A percentile compares a stretch with the other conserved stretches of the same genome.
phyloP scores from a whole-genome alignment of 2,797 vertebrate species.

The Cossypha heuglini region DNA sequence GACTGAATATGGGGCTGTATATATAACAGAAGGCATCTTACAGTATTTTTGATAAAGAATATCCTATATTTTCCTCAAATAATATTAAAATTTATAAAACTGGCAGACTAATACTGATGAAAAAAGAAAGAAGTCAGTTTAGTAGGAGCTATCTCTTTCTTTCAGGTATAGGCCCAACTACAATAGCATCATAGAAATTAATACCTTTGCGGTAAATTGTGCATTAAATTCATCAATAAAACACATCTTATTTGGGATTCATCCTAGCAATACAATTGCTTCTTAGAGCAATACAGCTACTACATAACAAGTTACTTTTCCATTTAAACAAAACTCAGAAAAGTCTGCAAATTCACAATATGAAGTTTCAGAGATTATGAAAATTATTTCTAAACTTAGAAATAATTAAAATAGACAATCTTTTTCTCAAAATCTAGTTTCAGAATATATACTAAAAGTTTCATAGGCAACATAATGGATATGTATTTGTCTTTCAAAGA shows the following conservation, averaged over 20 bases:
- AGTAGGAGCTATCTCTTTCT: neutral
- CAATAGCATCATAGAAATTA: neutral
- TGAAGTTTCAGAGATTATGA: neutral
- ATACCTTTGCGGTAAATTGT: neutral
- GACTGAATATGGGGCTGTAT: neutral
- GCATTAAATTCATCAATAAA: neutral
- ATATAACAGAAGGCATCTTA: neutral
- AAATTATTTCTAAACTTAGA: neutral
- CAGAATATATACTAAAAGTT: neutral
- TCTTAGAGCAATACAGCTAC: neutral
- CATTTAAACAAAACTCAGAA: neutral
- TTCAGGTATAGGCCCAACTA: neutral
- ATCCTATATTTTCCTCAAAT: neutral
- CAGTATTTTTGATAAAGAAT: neutral
- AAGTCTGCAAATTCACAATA: neutral
- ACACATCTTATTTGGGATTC: neutral
- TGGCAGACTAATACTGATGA: neutral
- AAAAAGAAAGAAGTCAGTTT: neutral
- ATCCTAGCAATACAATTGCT: neutral
- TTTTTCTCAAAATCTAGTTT: neutral
- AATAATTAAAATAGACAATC: neutral
- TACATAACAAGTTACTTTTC: neutral
- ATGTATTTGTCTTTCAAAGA: neutral
- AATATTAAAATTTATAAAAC: neutral
- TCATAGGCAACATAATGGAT: neutral